Conservation (phyloP, 2,888 invertebrate genomes). For the Hirtodrosophila cameraria region DNA sequence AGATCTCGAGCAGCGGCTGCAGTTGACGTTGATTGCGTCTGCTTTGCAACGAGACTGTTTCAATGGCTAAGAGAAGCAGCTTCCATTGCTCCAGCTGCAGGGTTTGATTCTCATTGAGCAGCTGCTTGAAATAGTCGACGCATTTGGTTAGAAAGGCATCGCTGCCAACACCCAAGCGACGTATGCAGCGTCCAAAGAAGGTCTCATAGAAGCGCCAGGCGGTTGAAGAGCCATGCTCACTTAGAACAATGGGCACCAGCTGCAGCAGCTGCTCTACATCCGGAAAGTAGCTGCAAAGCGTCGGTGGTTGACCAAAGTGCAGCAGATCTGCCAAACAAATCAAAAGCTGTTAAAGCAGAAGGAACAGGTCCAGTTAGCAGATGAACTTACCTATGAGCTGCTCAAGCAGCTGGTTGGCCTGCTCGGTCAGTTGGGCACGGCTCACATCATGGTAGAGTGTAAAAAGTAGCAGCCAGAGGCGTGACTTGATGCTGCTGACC, state of each 20-base stretch:
- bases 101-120: constrained; percentile 32
- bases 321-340: constrained; percentile 75
- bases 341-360: too few species aligned
- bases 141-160: constrained; percentile 68
- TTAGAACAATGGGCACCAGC: constrained; percentile 56
- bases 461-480: constrained; percentile 75
- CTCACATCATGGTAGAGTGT: constrained; percentile 75
- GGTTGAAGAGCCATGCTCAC: constrained; percentile 35
- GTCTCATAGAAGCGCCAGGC: constrained; percentile 76
- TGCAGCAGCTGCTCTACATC: constrained; percentile 57
- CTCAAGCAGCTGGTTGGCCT: constrained; percentile 52
- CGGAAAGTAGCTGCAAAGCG: constrained; percentile 75
- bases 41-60: constrained; percentile 61
- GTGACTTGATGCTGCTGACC: constrained; percentile 60
- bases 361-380: too few species aligned
- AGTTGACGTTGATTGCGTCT: constrained; percentile 66
- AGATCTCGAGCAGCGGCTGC: constrained; percentile 54
- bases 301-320: constrained; percentile 79
- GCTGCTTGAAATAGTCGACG: constrained; percentile 43
- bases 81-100: constrained; percentile 50
- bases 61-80: constrained; percentile 73
- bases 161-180: constrained; percentile 58
- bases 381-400: constrained; percentile 44
- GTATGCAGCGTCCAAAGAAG: constrained; percentile 69
- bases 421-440: constrained; percentile 35